Conservation (phyloP, 92 coral and sea anemone genomes). For the Epizoanthus illoricatus region DNA sequence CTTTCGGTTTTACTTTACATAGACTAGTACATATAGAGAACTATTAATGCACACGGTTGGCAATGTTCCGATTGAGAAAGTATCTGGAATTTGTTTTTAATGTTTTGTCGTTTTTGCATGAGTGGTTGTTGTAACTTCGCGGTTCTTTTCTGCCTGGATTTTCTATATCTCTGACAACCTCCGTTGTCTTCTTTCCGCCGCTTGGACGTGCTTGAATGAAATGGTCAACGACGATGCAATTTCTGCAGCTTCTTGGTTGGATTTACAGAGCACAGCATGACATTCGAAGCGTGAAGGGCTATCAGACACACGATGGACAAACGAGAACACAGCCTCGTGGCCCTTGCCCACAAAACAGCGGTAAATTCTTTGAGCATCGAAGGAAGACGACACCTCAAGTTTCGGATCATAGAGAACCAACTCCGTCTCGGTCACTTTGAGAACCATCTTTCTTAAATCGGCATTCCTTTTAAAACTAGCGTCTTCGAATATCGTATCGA, state of each 20-base stretch:
- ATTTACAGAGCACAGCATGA: conserved; percentile 24
- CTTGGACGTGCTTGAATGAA: neutral
- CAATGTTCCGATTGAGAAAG: no score
- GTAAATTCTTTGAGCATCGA: conserved; percentile 8
- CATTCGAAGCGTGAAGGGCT: conserved; percentile 12
- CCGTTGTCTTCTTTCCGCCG: neutral
- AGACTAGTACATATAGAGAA: no score
- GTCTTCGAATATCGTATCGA: conserved; percentile 11
- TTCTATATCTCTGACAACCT: neutral
- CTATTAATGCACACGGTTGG: no score
- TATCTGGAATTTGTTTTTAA: no score
- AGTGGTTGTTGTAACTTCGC: no score
- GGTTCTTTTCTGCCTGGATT: neutral
- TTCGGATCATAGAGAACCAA: conserved; percentile 16
- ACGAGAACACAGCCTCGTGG: conserved; percentile 8
- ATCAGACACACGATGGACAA: neutral
- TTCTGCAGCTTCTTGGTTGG: neutral
- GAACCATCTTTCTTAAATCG: conserved; percentile 27
- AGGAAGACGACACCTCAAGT: neutral
- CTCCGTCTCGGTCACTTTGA: conserved; percentile 7
- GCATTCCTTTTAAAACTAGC: neutral
- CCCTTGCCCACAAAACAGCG: conserved; percentile 24
- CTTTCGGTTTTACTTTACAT: no score
- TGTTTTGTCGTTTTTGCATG: no score
- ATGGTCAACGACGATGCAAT: neutral